Percentiles rank a stretch among this genome's conserved stretches.
These are phyloP conservation scores for Ceyx cyanopectus DNA, from an alignment of 2,113 vertebrate species.

Conservation along the genomic window DNA sequence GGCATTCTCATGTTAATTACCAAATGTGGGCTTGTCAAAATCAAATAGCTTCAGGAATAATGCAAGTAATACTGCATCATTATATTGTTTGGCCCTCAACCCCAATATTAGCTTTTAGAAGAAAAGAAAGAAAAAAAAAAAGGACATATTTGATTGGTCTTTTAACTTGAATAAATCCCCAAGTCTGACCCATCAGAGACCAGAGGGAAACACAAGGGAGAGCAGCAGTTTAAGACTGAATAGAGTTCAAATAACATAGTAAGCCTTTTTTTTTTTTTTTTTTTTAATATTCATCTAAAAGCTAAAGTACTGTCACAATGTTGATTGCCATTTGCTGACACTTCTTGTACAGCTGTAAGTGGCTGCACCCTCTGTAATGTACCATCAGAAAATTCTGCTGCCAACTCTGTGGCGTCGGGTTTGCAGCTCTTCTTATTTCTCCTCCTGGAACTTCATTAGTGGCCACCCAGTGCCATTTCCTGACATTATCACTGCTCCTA, in stretches of 20 bases:
- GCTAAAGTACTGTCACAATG: constrained; percentile 40
- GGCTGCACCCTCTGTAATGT: background rate
- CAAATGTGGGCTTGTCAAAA: constrained; percentile 87
- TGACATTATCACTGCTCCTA: background rate
- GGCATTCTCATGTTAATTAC: constrained; percentile 86
- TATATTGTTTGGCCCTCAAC: constrained; percentile 83
- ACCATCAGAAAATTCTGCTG: background rate
- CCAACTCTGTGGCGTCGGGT: background rate
- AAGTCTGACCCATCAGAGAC: constrained; percentile 41
- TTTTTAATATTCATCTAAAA: constrained; percentile 22
- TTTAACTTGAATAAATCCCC: constrained; percentile 67
- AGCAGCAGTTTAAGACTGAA: constrained; percentile 51
- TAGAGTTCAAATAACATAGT: background rate
- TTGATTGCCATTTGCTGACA: constrained; percentile 43
- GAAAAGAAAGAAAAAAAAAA: background rate
- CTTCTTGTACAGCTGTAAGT: background rate
- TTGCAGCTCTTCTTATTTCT: background rate
- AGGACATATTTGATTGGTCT: constrained; percentile 61
- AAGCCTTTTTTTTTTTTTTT: background rate
- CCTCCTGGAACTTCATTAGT: background rate
- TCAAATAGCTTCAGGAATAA: constrained; percentile 84
- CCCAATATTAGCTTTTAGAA: constrained; percentile 78
- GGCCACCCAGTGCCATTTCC: background rate
- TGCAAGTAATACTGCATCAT: constrained; percentile 79
- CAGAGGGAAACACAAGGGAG: constrained; percentile 23